Conservation (phyloP, 2,888 invertebrate species). For the Idaea biselata region DNA sequence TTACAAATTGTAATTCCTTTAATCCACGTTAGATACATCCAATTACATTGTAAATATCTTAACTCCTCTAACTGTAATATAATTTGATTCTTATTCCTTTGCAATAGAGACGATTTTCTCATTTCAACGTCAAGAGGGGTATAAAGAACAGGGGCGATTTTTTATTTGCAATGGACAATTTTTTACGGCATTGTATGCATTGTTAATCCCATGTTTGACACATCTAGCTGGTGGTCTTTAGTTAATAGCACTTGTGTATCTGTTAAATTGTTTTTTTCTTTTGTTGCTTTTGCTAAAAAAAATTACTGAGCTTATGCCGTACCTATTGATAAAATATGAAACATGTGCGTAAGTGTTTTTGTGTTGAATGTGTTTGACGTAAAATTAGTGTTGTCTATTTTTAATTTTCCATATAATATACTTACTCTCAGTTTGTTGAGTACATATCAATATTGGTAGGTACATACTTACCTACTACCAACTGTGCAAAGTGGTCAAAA, state of each 20-base stretch:
- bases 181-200: slow-evolving; percentile 70
- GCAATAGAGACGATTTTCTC: slow-evolving; percentile 32
- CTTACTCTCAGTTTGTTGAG: too few species aligned
- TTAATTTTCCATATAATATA: too few species aligned
- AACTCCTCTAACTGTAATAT: slow-evolving; percentile 7
- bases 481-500: too few species aligned
- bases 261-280: slow-evolving; percentile 50
- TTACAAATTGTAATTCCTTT: slow-evolving; percentile 77
- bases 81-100: slow-evolving; percentile 20
- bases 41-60: slow-evolving; percentile 70
- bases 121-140: slow-evolving; percentile 28
- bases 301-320: slow-evolving; percentile 31
- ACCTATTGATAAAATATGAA: slow-evolving; percentile 16
- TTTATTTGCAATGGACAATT: slow-evolving; percentile 63
- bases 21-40: slow-evolving; percentile 77
- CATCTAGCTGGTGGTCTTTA: slow-evolving; percentile 63
- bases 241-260: slow-evolving; percentile 64
- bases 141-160: slow-evolving; percentile 49
- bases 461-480: too few species aligned
- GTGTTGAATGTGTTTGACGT: background rate
- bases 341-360: slow-evolving; percentile 6
- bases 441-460: too few species aligned
- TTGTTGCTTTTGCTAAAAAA: slow-evolving; percentile 42
- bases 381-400: background rate
- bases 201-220: slow-evolving; percentile 76